Percentiles rank a stretch among this genome's conserved stretches.
Evolutionary conservation across 1,140 invertebrate genomes (phyloP).

Genomic region (Achroia grisella): DNA sequence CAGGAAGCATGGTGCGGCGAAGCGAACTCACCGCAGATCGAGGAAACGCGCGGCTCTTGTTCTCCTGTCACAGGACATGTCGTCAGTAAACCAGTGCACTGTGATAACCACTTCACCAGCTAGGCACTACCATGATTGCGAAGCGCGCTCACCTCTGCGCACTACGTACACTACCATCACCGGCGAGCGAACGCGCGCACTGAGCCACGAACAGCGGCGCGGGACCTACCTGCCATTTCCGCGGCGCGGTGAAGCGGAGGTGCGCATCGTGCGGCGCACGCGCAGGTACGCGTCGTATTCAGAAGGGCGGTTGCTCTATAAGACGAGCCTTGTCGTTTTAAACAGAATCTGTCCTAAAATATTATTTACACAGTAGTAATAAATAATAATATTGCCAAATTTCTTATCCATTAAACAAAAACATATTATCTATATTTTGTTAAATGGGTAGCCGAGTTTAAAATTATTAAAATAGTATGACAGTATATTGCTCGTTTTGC

Average conservation of each 20-base stretch:
- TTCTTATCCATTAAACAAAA: no score
- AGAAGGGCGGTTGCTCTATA: conserved; percentile 30
- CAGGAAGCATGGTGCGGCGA: conserved; percentile 45
- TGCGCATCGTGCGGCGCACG: conserved; percentile 66
- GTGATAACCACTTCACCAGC: conserved; percentile 51
- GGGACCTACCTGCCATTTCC: conserved; percentile 56
- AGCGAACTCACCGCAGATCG: conserved; percentile 65
- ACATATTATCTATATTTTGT: no score
- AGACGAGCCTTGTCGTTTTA: not conserved
- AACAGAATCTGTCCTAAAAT: no score
- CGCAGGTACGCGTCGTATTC: conserved; percentile 42
- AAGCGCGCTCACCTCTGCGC: conserved; percentile 49
- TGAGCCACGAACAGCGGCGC: conserved; percentile 41
- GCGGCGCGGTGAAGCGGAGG: conserved; percentile 60
- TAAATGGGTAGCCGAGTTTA: no score
- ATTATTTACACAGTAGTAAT: no score
- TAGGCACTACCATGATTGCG: conserved; percentile 52
- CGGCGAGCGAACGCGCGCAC: conserved; percentile 67
- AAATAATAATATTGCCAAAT: no score
- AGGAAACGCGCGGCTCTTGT: conserved; percentile 63
- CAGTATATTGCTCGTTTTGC: no score
- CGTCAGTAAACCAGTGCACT: conserved; percentile 43
- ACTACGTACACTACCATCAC: conserved; percentile 62
- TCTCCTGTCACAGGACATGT: conserved; percentile 70
- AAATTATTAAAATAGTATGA: no score